phyloP scores from a whole-genome alignment of 1,140 invertebrate genomes.

The Caerostris extrusa region DNA sequence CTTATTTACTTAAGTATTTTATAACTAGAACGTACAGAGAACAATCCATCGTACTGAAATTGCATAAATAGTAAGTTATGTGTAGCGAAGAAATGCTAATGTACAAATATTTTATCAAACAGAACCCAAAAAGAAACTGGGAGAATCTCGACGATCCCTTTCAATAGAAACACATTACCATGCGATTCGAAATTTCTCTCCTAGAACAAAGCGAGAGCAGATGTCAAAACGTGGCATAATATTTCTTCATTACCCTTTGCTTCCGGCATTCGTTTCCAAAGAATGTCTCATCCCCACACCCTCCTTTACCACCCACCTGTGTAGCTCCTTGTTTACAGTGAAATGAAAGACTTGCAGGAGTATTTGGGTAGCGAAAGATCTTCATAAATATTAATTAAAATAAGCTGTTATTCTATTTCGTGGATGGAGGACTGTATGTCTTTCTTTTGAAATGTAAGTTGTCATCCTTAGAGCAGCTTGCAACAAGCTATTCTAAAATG shows the following conservation, averaged over 20 bases:
- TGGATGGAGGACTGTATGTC: background rate
- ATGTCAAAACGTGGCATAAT: constrained; percentile 58
- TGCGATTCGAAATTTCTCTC: background rate
- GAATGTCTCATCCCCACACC: background rate
- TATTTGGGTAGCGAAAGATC: constrained; percentile 11
- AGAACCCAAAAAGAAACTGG: background rate
- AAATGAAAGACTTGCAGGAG: background rate
- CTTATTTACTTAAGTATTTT: no score
- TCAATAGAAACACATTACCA: constrained; percentile 52
- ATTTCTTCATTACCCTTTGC: constrained; percentile 47
- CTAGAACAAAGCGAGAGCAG: constrained; percentile 55
- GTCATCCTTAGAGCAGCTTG: background rate
- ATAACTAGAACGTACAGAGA: no score
- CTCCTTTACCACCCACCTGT: background rate
- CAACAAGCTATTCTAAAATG: constrained; percentile 45
- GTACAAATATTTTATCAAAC: constrained; percentile 37
- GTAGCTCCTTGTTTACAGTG: background rate
- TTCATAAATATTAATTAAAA: constrained; percentile 68
- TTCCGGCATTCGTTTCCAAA: background rate
- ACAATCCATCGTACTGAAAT: background rate
- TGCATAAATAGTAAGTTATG: background rate
- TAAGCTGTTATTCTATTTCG: constrained; percentile 43
- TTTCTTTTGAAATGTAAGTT: constrained; percentile 27
- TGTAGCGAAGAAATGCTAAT: background rate
- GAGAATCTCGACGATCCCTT: background rate